These are phyloP conservation scores for Pontoporia blainvillei DNA, from an alignment of 2,113 vertebrate genomes.

Conservation along the genomic window DNA sequence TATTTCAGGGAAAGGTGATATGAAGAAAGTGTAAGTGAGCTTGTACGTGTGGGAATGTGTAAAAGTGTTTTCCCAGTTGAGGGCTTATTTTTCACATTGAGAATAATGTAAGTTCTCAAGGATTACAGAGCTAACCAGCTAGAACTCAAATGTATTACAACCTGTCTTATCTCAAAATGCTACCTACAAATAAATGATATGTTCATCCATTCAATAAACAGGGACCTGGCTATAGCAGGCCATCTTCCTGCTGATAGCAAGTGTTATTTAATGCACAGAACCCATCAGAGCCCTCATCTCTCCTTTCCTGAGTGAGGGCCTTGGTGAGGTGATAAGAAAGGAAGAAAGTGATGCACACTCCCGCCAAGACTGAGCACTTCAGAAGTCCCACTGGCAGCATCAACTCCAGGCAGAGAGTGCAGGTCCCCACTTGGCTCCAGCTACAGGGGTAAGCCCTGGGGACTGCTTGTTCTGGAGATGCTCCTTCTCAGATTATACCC, in stretches of 20 bases:
- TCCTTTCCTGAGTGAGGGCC: not conserved
- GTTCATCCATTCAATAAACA: not conserved
- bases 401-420: accelerated
- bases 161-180: not conserved
- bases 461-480: not conserved
- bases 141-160: not conserved
- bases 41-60: not conserved
- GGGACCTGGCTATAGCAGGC: not conserved
- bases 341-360: accelerated
- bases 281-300: not conserved
- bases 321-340: not conserved
- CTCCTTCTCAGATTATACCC: not conserved
- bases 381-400: not conserved
- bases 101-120: not conserved
- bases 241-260: not conserved
- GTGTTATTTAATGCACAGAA: not conserved
- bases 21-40: not conserved
- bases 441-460: not conserved
- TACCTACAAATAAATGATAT: not conserved
- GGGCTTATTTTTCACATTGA: not conserved
- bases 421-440: not conserved
- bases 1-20: not conserved
- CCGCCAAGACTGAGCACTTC: not conserved
- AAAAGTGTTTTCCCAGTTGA: not conserved
- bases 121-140: not conserved